Evolutionary conservation across 2,888 invertebrate genomes (phyloP).

Genomic region (Leptogaster cylindrica): DNA sequence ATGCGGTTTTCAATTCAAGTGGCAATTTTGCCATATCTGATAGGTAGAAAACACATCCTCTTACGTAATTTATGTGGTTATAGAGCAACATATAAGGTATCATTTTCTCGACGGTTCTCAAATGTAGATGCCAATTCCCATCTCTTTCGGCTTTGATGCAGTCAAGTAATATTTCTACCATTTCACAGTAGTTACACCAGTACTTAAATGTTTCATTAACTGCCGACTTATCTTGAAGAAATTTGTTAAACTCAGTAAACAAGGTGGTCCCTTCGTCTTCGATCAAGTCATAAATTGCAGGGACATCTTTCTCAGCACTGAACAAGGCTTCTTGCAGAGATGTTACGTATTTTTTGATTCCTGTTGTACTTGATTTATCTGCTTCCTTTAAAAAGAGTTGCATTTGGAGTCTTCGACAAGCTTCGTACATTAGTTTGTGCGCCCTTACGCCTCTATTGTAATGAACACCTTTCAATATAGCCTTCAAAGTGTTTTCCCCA

Average conservation of each 20-base stretch:
- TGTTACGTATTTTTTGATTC: too few relatives aligned
- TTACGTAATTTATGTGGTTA: slow-evolving; percentile 25
- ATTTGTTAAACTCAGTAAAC: too few relatives aligned
- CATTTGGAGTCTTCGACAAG: slow-evolving; percentile 4
- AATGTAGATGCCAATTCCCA: slow-evolving; percentile 15
- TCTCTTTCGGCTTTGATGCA: slow-evolving; percentile 17
- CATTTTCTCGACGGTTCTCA: slow-evolving; percentile 13
- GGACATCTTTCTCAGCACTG: too few relatives aligned
- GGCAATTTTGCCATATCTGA: slow-evolving; percentile 5
- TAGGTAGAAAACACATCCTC: not conserved
- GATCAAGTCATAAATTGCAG: too few relatives aligned
- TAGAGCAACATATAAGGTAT: slow-evolving; percentile 18
- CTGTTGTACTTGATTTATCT: slow-evolving; percentile 15
- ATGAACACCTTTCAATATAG: not conserved
- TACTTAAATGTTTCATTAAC: too few relatives aligned
- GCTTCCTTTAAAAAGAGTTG: not conserved
- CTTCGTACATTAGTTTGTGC: slow-evolving; percentile 25
- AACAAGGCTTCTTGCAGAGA: too few relatives aligned
- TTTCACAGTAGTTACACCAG: slow-evolving; percentile 14
- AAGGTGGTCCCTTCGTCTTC: too few relatives aligned
- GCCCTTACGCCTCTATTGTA: slow-evolving; percentile 21
- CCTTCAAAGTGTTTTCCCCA: slow-evolving; percentile 15
- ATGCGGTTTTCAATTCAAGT: not conserved
- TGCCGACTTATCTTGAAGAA: too few relatives aligned
- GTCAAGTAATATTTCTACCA: slow-evolving; percentile 22